Evolutionary conservation across 2,797 vertebrate species (phyloP).

Genomic region (Pampus argenteus): DNA sequence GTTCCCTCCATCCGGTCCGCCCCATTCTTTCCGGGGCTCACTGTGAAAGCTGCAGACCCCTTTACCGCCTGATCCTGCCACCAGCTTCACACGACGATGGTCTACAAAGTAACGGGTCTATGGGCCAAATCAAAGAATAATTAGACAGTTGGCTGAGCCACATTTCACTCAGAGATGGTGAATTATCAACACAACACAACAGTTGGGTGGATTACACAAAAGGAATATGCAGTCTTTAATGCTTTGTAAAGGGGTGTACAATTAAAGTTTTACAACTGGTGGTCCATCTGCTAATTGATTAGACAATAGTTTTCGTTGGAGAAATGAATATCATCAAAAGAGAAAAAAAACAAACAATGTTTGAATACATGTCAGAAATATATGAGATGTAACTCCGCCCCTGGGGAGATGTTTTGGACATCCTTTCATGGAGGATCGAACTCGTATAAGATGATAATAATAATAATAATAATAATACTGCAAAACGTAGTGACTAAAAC

Average conservation of each 20-base stretch:
- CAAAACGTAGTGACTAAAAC: background rate
- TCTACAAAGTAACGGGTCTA: conserved; percentile 93
- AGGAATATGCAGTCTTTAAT: too few relatives aligned
- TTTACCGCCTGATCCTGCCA: conserved; percentile 89
- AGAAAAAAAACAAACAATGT: background rate
- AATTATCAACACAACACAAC: background rate
- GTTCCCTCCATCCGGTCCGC: conserved; percentile 94
- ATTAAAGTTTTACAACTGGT: background rate
- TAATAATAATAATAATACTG: too few relatives aligned
- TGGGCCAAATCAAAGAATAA: conserved; percentile 1
- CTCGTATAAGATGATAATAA: background rate
- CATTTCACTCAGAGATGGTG: background rate
- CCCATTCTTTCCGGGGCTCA: conserved; percentile 95
- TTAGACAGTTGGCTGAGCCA: background rate
- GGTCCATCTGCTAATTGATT: background rate
- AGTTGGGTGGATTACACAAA: background rate
- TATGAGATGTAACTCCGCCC: background rate
- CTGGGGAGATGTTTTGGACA: background rate
- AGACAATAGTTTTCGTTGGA: background rate
- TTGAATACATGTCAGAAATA: background rate
- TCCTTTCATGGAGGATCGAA: background rate
- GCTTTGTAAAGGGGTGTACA: background rate
- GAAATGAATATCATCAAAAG: too few relatives aligned
- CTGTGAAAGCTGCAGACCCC: conserved; percentile 91
- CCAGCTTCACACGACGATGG: conserved; percentile 86